phyloP scores from a whole-genome alignment of 2,797 vertebrate genomes.

The Phoeniculus purpureus region DNA sequence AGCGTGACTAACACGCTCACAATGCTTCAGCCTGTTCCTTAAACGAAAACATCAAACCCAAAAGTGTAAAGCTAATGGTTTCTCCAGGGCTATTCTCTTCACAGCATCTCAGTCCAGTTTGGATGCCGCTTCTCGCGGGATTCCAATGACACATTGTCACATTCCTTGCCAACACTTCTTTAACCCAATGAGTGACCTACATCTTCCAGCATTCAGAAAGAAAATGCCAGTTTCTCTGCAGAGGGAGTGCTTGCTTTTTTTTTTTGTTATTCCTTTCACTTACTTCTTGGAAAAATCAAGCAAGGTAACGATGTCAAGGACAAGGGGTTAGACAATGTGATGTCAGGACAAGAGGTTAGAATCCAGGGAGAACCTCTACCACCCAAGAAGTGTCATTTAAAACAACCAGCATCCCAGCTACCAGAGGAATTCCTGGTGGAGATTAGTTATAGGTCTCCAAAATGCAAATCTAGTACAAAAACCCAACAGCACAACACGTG shows the following conservation, averaged over 20 bases:
- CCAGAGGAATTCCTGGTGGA: neutral
- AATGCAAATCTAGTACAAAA: neutral
- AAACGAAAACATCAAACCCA: constrained; percentile 64
- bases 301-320: neutral
- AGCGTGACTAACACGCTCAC: constrained; percentile 21
- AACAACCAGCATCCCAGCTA: neutral
- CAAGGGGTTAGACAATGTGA: neutral
- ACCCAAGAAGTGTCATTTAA: neutral
- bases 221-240: neutral
- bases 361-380: neutral
- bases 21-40: constrained; percentile 47
- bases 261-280: neutral
- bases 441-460: neutral
- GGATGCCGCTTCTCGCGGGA: constrained; percentile 4
- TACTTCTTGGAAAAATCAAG: neutral
- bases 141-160: constrained; percentile 32
- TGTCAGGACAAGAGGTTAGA: neutral
- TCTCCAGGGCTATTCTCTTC: constrained; percentile 55
- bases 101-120: constrained; percentile 12
- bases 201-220: neutral
- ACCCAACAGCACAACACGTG: neutral
- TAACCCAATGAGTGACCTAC: constrained; percentile 43
- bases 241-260: neutral
- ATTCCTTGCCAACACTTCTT: constrained; percentile 35
- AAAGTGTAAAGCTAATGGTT: constrained; percentile 51